phyloP scores from a whole-genome alignment of 2,888 invertebrate genomes.

The Orchesellides sinensis region DNA sequence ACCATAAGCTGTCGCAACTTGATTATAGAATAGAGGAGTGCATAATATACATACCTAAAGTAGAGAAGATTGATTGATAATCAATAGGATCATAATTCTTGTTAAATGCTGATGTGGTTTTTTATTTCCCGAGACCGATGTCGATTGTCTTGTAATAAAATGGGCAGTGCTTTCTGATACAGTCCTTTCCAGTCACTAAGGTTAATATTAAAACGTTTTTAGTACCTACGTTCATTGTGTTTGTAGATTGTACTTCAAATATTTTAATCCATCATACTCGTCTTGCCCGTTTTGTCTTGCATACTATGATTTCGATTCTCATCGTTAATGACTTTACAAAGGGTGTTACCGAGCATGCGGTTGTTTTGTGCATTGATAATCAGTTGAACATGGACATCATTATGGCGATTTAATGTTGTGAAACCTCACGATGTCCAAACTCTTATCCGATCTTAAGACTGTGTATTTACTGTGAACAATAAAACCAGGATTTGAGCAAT shows the following conservation, averaged over 20 bases:
- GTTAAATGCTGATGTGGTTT: background rate
- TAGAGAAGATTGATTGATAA: slow-evolving; percentile 17
- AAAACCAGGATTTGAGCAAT: no score
- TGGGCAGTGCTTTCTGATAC: background rate
- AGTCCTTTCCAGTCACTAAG: background rate
- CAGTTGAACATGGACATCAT: slow-evolving; percentile 18
- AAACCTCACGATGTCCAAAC: slow-evolving; percentile 34
- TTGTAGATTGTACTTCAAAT: background rate
- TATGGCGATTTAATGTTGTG: slow-evolving; percentile 25
- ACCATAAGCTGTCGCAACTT: background rate
- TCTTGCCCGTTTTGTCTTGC: no score
- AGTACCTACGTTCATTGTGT: background rate
- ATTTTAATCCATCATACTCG: no score
- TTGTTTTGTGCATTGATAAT: slow-evolving; percentile 8
- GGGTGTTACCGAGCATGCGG: slow-evolving; percentile 15
- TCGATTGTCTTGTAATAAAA: slow-evolving; percentile 1
- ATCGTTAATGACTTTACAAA: slow-evolving; percentile 7
- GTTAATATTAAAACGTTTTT: background rate
- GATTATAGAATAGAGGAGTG: background rate
- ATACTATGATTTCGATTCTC: no score
- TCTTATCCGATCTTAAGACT: slow-evolving; percentile 30
- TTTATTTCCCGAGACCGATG: background rate
- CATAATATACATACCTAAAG: background rate
- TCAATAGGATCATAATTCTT: slow-evolving; percentile 2
- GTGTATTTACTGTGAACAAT: no score